Percentiles rank a stretch among this genome's conserved stretches.
phyloP scores from a whole-genome alignment of 2,888 invertebrate species.

The Clepsis dumicolana region DNA sequence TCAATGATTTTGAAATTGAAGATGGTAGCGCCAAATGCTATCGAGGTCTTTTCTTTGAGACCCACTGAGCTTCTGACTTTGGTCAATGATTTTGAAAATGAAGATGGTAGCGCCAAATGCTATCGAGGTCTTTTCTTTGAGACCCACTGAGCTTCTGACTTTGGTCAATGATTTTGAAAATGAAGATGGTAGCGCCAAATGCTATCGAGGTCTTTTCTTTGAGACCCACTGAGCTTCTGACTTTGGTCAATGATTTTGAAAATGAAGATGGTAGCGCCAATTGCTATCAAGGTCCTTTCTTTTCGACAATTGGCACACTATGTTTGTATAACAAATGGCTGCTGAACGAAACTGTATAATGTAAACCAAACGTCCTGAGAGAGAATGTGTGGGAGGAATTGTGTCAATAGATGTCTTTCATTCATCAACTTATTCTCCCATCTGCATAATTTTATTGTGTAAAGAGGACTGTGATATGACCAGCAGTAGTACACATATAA shows the following conservation, averaged over 20 bases:
- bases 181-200: neutral
- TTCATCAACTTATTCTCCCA: neutral
- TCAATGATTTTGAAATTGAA: too few species aligned
- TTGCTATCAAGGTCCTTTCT: neutral
- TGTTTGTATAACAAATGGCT: neutral
- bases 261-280: neutral
- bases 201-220: neutral
- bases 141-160: neutral
- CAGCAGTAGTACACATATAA: neutral
- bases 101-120: too few species aligned
- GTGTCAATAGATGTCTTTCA: neutral
- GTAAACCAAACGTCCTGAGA: neutral
- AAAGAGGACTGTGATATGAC: neutral
- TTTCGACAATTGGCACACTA: neutral
- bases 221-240: neutral
- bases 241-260: neutral
- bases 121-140: too few species aligned
- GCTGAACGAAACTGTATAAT: neutral
- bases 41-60: too few species aligned
- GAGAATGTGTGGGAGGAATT: neutral
- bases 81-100: too few species aligned
- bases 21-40: too few species aligned
- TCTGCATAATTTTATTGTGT: neutral
- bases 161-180: neutral
- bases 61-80: too few species aligned